A percentile compares a stretch with the other conserved stretches of the same genome.
Conservation (phyloP, 2,797 vertebrate genomes). For the Mastacembelus armatus region DNA sequence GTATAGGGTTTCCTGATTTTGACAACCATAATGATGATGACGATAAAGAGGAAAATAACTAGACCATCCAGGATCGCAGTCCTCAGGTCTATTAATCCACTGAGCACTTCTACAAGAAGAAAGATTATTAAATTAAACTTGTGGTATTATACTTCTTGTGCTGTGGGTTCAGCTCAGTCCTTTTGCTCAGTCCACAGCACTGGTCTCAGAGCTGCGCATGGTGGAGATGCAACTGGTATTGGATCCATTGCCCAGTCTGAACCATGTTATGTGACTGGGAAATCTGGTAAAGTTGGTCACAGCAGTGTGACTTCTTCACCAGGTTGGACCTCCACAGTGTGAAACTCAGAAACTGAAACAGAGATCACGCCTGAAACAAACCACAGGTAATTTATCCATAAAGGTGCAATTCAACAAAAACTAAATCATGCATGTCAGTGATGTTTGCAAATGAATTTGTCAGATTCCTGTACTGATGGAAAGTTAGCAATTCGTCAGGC, state of each 20-base stretch:
- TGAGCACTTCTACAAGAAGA: too few species aligned
- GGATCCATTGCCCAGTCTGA: conserved; percentile 15
- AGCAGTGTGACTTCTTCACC: conserved; percentile 38
- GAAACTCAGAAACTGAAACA: neutral
- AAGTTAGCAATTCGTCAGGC: fast-evolving
- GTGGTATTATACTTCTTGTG: neutral
- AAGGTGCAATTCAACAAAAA: neutral
- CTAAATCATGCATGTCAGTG: neutral
- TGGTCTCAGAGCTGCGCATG: fast-evolving
- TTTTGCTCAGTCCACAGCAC: neutral
- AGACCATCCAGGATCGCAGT: neutral
- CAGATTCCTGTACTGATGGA: neutral
- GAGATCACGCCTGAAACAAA: conserved; percentile 21
- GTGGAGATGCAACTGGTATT: neutral
- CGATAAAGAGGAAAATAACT: neutral
- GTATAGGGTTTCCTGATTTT: neutral
- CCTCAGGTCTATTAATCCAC: neutral
- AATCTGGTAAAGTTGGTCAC: conserved; percentile 16
- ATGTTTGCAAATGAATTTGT: too few species aligned
- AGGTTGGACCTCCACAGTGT: conserved; percentile 7
- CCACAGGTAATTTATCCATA: neutral
- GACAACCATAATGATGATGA: neutral
- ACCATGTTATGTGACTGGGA: neutral
- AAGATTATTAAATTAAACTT: neutral
- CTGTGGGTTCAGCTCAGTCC: neutral